Percentiles rank a stretch among this genome's conserved stretches.
phyloP scores from a whole-genome alignment of 1,140 invertebrate species.

The Ditylenchus dipsaci region DNA sequence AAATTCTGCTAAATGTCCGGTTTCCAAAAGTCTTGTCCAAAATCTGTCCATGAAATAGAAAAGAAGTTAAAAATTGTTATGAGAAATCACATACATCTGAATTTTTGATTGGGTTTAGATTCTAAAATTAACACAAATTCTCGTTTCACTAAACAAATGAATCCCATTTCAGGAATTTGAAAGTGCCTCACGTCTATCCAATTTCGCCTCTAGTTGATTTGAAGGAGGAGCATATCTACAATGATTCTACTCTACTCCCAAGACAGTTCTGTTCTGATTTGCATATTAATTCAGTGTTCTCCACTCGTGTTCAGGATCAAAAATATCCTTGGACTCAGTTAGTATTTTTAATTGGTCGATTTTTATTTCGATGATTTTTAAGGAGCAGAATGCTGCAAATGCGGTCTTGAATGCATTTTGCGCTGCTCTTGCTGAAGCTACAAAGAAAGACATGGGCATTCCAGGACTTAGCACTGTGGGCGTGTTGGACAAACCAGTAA shows the following conservation, averaged over 20 bases:
- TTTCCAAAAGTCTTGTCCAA: no score
- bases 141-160: no score
- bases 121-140: no score
- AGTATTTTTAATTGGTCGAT: not conserved
- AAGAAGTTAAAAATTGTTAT: no score
- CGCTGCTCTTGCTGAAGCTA: constrained; percentile 50
- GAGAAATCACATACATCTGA: no score
- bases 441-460: not conserved
- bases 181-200: constrained; percentile 46
- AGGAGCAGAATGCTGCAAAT: constrained; percentile 55
- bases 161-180: constrained; percentile 17
- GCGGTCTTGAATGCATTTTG: constrained; percentile 50
- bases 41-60: no score
- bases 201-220: constrained; percentile 53
- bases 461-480: not conserved
- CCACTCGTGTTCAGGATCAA: constrained; percentile 45
- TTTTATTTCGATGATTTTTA: constrained; percentile 20
- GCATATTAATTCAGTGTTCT: constrained; percentile 41
- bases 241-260: constrained; percentile 36
- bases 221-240: constrained; percentile 48
- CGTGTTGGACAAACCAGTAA: constrained; percentile 27
- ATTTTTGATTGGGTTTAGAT: no score
- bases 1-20: no score
- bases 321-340: constrained; percentile 57
- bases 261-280: constrained; percentile 17